Evolutionary conservation across 2,113 vertebrate genomes (phyloP).

Genomic region (Eretmochelys imbricata): DNA sequence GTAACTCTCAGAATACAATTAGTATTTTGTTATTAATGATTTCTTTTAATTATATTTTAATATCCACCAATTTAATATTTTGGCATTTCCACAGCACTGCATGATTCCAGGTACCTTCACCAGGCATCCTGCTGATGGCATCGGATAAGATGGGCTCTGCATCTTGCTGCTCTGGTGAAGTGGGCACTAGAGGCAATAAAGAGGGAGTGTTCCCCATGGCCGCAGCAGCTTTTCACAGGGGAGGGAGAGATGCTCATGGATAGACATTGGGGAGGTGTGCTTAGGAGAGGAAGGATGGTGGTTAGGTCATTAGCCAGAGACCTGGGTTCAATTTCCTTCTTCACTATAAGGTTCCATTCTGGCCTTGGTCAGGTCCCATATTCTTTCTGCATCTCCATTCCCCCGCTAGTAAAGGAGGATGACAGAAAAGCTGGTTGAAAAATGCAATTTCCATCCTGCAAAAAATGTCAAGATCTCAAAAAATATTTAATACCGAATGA

Average conservation of each 20-base stretch:
- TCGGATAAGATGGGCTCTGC: constrained; percentile 15
- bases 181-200: constrained; percentile 19
- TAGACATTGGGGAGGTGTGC: constrained; percentile 19
- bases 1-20: background rate
- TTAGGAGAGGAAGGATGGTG: constrained; percentile 28
- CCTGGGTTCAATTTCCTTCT: background rate
- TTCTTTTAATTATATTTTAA: constrained; percentile 40
- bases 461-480: background rate
- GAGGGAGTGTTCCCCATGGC: background rate
- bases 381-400: background rate
- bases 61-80: constrained; percentile 17
- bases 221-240: background rate
- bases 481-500: background rate
- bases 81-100: constrained; percentile 26
- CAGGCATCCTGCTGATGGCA: constrained; percentile 12
- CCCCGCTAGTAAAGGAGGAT: background rate
- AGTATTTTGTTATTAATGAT: constrained; percentile 40
- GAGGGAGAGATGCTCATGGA: background rate
- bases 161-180: background rate
- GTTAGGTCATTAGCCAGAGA: background rate
- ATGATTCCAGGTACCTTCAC: background rate
- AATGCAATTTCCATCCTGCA: background rate
- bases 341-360: background rate
- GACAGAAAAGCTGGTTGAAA: background rate
- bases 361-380: background rate